Base-by-base conservation (phyloP, 2,113 vertebrate species). In the Telmatochromis brichardi region DNA sequence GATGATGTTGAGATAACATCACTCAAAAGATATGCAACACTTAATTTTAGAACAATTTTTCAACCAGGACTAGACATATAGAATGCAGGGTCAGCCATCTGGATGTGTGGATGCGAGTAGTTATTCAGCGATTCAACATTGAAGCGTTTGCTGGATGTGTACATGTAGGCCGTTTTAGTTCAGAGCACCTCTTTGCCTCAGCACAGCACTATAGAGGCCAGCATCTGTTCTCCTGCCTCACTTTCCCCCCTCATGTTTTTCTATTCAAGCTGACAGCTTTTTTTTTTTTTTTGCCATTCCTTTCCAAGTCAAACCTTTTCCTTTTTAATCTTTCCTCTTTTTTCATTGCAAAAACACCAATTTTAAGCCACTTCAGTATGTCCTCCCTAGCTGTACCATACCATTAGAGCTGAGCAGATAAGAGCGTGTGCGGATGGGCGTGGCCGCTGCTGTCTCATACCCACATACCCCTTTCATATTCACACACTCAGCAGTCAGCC, bases 401-500 rank as follows among this genome's bases (percentile, higher is more conserved):
- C 35, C 19, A 42, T 14, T 78, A 58, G 33, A 84, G 53, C 7
- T 47, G 54, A 84, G 65, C n/a, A 68, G 45, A 84, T 58, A 50
- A 73, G 76, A 57, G 81, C 11, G 60, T 68, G 60, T 54, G 31
- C 28, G 84, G 37, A 86, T 79, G 93, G 87, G 92, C 21, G 94
- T 92, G 89, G 87, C 37, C 35, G n/a, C 80, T 80, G 63, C 80
- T 80, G 14, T 81, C 82, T 91, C 79, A 82, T 81, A 89, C 84
- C 84, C 84, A 87, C 94, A 89, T 54, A 83, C 89, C 50, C 86
- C 81, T 86, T 91, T 93, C 57, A 92, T 86, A 95, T 92, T 92
- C 88, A 91, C 89, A 92, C 81, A 93, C 92, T 95, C 94, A 91
- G 93, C 92, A 94, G 86, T 91, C 73, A 51, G 91, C 81, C 50